phyloP scores from a whole-genome alignment of 2,888 invertebrate genomes.

The Agrotis puta region DNA sequence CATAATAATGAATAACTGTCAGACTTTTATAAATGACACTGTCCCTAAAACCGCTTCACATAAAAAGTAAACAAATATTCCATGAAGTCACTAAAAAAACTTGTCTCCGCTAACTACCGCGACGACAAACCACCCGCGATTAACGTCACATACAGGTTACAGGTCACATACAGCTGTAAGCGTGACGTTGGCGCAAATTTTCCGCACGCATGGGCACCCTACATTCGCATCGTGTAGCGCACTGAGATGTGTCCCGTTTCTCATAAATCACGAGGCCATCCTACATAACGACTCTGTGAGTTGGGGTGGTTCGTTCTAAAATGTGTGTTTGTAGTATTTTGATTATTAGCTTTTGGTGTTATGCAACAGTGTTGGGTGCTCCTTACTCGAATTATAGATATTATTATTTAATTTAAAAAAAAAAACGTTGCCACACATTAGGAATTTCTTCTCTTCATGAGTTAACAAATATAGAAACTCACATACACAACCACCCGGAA shows the following conservation, averaged over 20 bases:
- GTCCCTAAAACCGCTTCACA: not conserved
- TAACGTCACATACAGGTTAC: constrained; percentile 45
- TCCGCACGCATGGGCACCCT: constrained; percentile 66
- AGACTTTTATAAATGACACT: not conserved
- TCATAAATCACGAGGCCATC: constrained; percentile 74
- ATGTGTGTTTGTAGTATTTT: constrained; percentile 41
- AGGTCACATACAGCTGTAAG: too few relatives aligned
- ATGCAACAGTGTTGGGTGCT: not conserved
- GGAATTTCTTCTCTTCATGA: too few relatives aligned
- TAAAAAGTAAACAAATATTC: constrained; percentile 10
- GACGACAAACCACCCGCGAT: constrained; percentile 38
- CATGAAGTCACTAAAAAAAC: constrained; percentile 30
- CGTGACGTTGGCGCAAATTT: constrained; percentile 55
- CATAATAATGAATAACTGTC: not conserved
- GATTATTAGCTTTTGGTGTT: constrained; percentile 20
- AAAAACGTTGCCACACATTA: too few relatives aligned
- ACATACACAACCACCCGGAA: too few relatives aligned
- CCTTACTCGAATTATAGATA: too few relatives aligned
- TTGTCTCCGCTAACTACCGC: constrained; percentile 41
- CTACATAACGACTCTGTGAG: constrained; percentile 67
- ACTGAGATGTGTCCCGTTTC: constrained; percentile 71
- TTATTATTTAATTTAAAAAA: too few relatives aligned
- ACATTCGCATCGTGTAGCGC: constrained; percentile 67
- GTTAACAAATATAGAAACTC: too few relatives aligned
- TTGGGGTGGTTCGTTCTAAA: constrained; percentile 50